A percentile compares a stretch with the other conserved stretches of the same genome.
phyloP scores from a whole-genome alignment of 2,113 vertebrate genomes.

The Gracilinanus agilis region DNA sequence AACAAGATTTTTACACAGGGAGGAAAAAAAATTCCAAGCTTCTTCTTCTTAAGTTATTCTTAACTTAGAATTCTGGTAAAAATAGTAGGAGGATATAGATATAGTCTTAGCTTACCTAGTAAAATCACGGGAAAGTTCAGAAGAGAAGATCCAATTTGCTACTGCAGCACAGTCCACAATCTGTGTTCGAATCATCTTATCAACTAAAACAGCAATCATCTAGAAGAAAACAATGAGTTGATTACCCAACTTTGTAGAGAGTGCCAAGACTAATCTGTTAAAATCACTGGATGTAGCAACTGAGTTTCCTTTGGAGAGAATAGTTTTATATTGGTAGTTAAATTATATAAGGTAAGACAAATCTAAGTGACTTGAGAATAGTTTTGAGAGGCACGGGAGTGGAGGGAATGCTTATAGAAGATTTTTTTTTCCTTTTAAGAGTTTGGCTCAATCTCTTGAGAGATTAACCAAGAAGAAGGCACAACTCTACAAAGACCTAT shows the following conservation, averaged over 20 bases:
- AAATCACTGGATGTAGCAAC: too few species aligned
- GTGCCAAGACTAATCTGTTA: too few species aligned
- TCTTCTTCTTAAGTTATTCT: too few species aligned
- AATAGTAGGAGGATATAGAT: background rate
- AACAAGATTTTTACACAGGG: background rate
- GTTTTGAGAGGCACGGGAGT: too few species aligned
- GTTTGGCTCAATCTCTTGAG: background rate
- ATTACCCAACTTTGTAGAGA: background rate
- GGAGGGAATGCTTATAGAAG: too few species aligned
- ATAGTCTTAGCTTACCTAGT: constrained; percentile 88
- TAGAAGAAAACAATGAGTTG: constrained; percentile 70
- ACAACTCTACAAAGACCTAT: background rate
- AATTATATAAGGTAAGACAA: too few species aligned
- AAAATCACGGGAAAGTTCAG: constrained; percentile 96
- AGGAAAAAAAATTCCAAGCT: background rate
- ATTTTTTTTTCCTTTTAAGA: too few species aligned
- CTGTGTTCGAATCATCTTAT: constrained; percentile 98
- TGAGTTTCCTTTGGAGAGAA: too few species aligned
- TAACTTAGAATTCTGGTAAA: constrained; percentile 8
- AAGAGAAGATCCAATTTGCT: constrained; percentile 99
- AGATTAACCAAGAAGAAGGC: background rate
- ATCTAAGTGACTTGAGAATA: too few species aligned
- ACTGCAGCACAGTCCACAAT: constrained; percentile 98
- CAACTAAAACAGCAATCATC: constrained; percentile 97
- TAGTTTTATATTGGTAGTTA: too few species aligned